phyloP scores from a whole-genome alignment of 2,113 vertebrate genomes.

The Cyrtonyx montezumae region DNA sequence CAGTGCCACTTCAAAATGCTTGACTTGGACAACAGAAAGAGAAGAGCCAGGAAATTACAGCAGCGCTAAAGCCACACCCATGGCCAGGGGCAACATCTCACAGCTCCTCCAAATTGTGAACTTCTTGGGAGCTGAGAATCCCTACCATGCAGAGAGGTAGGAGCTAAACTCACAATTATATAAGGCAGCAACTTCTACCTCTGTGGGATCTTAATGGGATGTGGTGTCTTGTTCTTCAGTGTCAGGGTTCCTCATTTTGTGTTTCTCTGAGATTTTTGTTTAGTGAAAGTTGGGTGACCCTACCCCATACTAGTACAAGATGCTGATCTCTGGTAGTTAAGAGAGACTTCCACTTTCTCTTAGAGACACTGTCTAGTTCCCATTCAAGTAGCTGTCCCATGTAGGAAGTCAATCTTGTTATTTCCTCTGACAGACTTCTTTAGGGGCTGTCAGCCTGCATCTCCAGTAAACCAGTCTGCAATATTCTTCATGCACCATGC shows the following conservation, averaged over 20 bases:
- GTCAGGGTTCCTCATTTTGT: background rate
- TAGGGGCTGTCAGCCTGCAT: background rate
- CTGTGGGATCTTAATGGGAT: conserved; percentile 8
- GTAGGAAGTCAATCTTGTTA: background rate
- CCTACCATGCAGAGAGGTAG: conserved; percentile 48
- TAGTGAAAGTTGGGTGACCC: background rate
- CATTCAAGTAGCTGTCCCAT: background rate
- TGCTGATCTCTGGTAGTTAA: conserved; percentile 18
- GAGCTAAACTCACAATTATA: conserved; percentile 43
- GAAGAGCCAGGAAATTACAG: conserved; percentile 65
- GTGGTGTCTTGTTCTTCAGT: background rate
- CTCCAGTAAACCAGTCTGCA: background rate
- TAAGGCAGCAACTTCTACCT: conserved; percentile 8
- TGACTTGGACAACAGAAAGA: conserved; percentile 45
- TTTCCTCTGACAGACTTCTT: background rate
- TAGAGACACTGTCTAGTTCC: background rate
- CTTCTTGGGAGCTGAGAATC: conserved; percentile 25
- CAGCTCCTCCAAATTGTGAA: conserved; percentile 42
- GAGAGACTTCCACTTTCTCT: background rate
- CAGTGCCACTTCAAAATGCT: conserved; percentile 58
- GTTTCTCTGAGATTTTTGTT: conserved; percentile 24
- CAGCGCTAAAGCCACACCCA: conserved; percentile 53
- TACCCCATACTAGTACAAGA: background rate
- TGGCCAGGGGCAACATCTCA: conserved; percentile 27
- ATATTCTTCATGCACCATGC: background rate